Evolutionary conservation across 2,797 vertebrate species (phyloP).

Genomic region (Ctenochaetus hawaiiensis): DNA sequence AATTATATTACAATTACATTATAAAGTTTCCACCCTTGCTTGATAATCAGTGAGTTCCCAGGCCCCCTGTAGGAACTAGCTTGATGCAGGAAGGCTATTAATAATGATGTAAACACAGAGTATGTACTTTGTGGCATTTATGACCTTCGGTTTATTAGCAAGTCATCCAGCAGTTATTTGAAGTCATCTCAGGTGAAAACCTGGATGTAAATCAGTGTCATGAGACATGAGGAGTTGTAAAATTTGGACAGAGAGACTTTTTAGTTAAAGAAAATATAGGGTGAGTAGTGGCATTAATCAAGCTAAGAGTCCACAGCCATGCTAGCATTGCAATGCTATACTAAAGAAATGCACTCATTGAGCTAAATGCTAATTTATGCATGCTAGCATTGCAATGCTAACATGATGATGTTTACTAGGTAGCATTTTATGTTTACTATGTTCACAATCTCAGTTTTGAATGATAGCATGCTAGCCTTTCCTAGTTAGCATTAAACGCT

Average conservation of each 20-base stretch:
- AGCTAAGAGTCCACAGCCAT: background rate
- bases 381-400: background rate
- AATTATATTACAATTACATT: too few relatives aligned
- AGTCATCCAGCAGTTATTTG: background rate
- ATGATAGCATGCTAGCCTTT: background rate
- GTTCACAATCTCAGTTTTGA: background rate
- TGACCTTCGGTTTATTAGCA: slow-evolving; percentile 23
- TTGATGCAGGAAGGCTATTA: slow-evolving; percentile 16
- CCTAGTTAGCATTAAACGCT: background rate
- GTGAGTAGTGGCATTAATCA: too few relatives aligned
- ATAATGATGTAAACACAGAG: slow-evolving; percentile 36
- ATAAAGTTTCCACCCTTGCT: too few relatives aligned
- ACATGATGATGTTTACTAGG: background rate
- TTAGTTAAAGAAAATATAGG: too few relatives aligned
- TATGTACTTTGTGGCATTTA: slow-evolving; percentile 19
- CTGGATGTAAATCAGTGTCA: background rate
- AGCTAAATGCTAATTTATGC: background rate
- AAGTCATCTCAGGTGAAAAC: background rate
- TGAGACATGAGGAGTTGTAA: background rate
- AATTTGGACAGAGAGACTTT: too few relatives aligned
- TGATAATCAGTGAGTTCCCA: background rate
- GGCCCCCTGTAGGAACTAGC: background rate
- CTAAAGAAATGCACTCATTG: too few relatives aligned
- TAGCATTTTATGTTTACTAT: too few relatives aligned
- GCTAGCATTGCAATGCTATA: background rate